A percentile compares a stretch with the other conserved stretches of the same genome.
These are phyloP conservation scores for Pagetopsis macropterus DNA, from an alignment of 2,797 vertebrate species.

Conservation along the genomic window DNA sequence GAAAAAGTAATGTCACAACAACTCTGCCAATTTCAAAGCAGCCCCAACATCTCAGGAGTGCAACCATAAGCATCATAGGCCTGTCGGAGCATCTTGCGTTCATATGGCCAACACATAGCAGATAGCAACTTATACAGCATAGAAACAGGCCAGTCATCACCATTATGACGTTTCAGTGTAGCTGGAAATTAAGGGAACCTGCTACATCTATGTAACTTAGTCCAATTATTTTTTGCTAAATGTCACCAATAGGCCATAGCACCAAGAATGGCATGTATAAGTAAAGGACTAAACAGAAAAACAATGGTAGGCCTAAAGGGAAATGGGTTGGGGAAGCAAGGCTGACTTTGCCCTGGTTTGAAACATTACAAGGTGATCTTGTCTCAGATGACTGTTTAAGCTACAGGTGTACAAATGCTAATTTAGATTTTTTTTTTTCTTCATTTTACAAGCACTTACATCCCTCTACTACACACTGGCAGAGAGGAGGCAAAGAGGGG, in stretches of 20 bases:
- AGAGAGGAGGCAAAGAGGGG: constrained; percentile 6
- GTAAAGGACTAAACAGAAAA: not conserved
- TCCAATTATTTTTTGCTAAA: not conserved
- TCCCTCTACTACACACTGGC: not conserved
- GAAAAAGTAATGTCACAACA: too few species aligned
- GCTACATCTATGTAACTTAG: not conserved
- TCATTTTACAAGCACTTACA: constrained; percentile 31
- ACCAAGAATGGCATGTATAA: not conserved
- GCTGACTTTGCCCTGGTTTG: not conserved
- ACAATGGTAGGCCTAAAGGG: not conserved
- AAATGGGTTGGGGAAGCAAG: not conserved
- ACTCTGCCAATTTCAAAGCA: too few species aligned
- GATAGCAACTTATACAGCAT: too few species aligned
- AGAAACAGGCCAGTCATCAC: too few species aligned
- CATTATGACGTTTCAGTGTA: not conserved
- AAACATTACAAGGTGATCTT: not conserved
- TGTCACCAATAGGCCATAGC: not conserved
- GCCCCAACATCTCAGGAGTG: too few species aligned
- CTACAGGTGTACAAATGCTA: constrained; percentile 8
- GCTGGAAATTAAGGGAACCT: not conserved
- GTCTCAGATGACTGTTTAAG: constrained; percentile 1
- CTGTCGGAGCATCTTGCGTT: too few species aligned
- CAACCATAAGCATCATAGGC: too few species aligned
- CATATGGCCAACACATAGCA: too few species aligned
- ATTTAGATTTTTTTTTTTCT: not conserved